These are phyloP conservation scores for Ciconia maguari DNA, from an alignment of 2,113 vertebrate genomes.

Conservation along the genomic window DNA sequence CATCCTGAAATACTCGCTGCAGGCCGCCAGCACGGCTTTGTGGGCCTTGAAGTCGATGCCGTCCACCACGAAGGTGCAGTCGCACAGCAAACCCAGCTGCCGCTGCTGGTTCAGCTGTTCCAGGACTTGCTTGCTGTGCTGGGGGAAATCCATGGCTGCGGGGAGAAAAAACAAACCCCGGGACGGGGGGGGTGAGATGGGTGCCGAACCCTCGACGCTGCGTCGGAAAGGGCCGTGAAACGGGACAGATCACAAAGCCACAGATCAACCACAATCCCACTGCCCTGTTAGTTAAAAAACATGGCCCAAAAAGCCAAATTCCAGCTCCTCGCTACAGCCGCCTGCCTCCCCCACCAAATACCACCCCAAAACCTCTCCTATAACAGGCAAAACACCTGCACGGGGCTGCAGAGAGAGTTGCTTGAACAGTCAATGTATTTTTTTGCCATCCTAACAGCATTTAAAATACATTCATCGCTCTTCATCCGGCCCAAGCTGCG, in stretches of 20 bases:
- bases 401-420: neutral
- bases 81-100: conserved; percentile 90
- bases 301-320: neutral
- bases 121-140: conserved; percentile 93
- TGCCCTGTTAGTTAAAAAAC: accelerated
- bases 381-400: accelerated
- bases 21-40: conserved; percentile 93
- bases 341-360: neutral
- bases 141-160: conserved; percentile 92
- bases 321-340: neutral
- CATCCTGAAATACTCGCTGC: conserved; percentile 93
- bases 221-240: accelerated
- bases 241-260: neutral
- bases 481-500: accelerated
- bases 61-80: conserved; percentile 97
- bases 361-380: neutral
- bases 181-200: accelerated
- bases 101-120: conserved; percentile 94
- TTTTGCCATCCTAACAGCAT: neutral
- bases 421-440: accelerated
- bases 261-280: accelerated
- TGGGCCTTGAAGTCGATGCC: conserved; percentile 97
- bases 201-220: accelerated
- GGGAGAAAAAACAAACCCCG: neutral
- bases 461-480: neutral